Evolutionary conservation across 2,888 invertebrate genomes (phyloP), one percentile per base, ranked within the genome.

Genomic region (Rhingia campestris): DNA sequence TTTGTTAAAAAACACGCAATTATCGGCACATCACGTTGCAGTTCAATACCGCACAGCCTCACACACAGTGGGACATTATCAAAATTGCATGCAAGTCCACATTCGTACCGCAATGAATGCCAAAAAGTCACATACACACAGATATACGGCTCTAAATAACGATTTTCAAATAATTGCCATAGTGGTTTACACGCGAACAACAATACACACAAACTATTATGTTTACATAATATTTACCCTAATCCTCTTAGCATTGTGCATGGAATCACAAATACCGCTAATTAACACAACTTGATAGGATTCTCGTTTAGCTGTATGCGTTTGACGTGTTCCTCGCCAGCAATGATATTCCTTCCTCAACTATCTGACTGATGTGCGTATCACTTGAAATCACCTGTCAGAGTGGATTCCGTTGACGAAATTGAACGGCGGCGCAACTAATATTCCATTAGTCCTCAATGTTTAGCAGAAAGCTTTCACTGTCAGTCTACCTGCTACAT

Each of bases 1-100:
- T 56, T 66, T 49, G 39, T 58, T 49, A 66, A n/a, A 49, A 51
- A 74, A 58, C 56, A 58, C 22, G 45, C 54, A 64, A 64, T 73
- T 56, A 73, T 0, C 9, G 22, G 2, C 7, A 30, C 54, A 63
- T 35, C 61, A 72, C 53, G 41, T 53, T 41, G 61, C 41, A n/a
- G 10, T 35, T 32, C 32, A 2, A 2, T 30, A 43, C n/a, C 22
- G 12, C 32, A 51, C 5, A 2, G 2, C 4, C 22, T n/a, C 22
- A 30, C 39, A 5, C 22, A 9, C n/a, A 5, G 6, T 37, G 7
- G 37, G 33, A 33, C 7, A 33, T 22, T 14, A 49, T 37, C 10
- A 47, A 45, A 33, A 61, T 35, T 35, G 3, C 32, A 14, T 33
- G 6, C 9, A 33, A 37, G 14, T 45, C 9, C 14, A 9, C 35